These are phyloP conservation scores for Synergus japonicus DNA, from an alignment of 2,888 invertebrate genomes.

Conservation along the genomic window DNA sequence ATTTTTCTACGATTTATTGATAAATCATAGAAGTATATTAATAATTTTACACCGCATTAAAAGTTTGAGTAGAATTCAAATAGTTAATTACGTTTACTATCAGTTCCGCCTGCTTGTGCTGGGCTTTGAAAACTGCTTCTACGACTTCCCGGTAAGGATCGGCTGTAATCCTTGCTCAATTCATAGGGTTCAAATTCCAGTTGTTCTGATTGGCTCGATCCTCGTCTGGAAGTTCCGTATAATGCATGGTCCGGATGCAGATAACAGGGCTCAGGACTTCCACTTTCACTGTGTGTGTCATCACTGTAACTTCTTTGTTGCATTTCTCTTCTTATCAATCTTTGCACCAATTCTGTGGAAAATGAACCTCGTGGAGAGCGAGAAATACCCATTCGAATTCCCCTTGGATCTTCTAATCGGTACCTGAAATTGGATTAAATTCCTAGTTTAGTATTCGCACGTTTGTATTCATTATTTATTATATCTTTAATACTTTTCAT, in stretches of 20 bases:
- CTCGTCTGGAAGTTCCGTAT: slow-evolving; percentile 86
- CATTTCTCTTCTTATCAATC: slow-evolving; percentile 85
- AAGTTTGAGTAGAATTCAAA: not conserved
- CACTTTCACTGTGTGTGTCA: slow-evolving; percentile 76
- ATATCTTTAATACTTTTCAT: too few species aligned
- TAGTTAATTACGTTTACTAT: slow-evolving; percentile 71
- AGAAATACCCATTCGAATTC: slow-evolving; percentile 83
- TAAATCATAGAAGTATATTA: not conserved
- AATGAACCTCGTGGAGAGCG: slow-evolving; percentile 90
- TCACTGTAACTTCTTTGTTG: slow-evolving; percentile 80
- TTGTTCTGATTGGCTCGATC: slow-evolving; percentile 94
- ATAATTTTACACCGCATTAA: not conserved
- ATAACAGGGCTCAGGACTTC: slow-evolving; percentile 80
- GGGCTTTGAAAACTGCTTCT: slow-evolving; percentile 88
- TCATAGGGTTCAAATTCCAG: slow-evolving; percentile 91
- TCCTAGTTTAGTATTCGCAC: not conserved
- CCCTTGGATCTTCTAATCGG: slow-evolving; percentile 88
- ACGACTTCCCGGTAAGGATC: slow-evolving; percentile 90
- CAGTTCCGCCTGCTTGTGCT: slow-evolving; percentile 62
- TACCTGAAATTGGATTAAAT: slow-evolving; percentile 78
- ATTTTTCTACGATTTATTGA: not conserved
- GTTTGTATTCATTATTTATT: not conserved
- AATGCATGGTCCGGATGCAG: slow-evolving; percentile 93
- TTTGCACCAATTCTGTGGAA: slow-evolving; percentile 82
- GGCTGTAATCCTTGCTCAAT: slow-evolving; percentile 90